Conservation (phyloP, 1,140 invertebrate genomes). For the Dinoponera quadriceps region DNA sequence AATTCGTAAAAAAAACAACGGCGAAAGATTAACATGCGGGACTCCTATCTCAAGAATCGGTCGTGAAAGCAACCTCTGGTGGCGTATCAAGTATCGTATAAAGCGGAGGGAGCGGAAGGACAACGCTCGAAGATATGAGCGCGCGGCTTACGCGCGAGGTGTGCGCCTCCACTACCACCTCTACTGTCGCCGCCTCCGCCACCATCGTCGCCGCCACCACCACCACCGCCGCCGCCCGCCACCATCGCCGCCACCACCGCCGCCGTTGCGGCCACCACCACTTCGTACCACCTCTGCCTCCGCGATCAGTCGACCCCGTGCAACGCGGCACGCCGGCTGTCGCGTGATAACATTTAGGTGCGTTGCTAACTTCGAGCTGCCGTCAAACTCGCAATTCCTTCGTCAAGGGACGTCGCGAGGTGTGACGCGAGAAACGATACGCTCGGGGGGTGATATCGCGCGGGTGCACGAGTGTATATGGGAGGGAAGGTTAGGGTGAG, state of each 20-base stretch:
- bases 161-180: slow-evolving; percentile 69
- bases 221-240: slow-evolving; percentile 1
- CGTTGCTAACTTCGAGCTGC: slow-evolving; percentile 10
- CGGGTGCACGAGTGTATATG: slow-evolving; percentile 40
- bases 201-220: slow-evolving; percentile 15
- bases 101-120: slow-evolving; percentile 35
- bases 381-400: background rate
- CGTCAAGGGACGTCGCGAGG: background rate
- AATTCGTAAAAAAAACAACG: background rate
- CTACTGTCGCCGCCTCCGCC: slow-evolving; percentile 3
- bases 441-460: slow-evolving; percentile 16
- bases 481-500: slow-evolving; percentile 40
- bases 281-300: slow-evolving; percentile 74
- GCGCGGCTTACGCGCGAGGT: slow-evolving; percentile 74
- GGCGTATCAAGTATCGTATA: slow-evolving; percentile 40
- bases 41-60: slow-evolving; percentile 11
- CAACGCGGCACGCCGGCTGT: slow-evolving; percentile 85
- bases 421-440: background rate
- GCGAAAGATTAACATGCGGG: background rate
- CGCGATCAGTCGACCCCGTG: slow-evolving; percentile 85
- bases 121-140: slow-evolving; percentile 53
- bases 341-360: slow-evolving; percentile 69
- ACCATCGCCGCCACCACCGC: slow-evolving; percentile 27
- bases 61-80: slow-evolving; percentile 22
- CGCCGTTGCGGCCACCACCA: slow-evolving; percentile 71